Base-by-base conservation (phyloP, 2,888 invertebrate species). In the Oscheius sp. region DNA sequence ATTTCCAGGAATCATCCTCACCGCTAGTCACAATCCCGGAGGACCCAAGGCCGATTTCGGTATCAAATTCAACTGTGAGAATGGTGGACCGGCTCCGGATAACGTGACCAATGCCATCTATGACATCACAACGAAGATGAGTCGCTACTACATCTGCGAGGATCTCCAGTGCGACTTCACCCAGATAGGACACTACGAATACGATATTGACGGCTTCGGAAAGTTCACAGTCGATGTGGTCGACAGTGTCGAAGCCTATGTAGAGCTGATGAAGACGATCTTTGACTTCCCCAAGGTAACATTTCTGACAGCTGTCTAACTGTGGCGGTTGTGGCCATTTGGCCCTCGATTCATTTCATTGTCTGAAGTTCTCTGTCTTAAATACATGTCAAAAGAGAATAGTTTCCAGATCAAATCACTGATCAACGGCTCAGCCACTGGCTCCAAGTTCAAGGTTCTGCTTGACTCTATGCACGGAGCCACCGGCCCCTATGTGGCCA, bases 21-120 rank as follows among this genome's bases (percentile, higher is more conserved):
- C 99, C 0, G 99, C 99, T 0, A 96, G 96, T 21, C 99, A 99
- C 91, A 99, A 99, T 91, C 99, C 99, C 0, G 99, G 99, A 71
- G 99, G 99, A 50, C 95, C 95, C 7, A 93, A 96, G 89, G 94
- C 94, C 81, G 99, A 99, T 91, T 99, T 99, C 90, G 99, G 99
- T 68, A 97, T 99, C 87, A 99, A 99, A 91, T 99, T 95, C 91
- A 99, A 99, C 91, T 95, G 94, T 85, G 93, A 94, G 78, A 99
- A 99, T 90, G 99, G 99, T 71, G 99, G 93, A 0, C 97, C 99
- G 0, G 98, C 98, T 1, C 96, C 97, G 0, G 96, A 88, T 75
- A 72, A 78, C 51, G 88, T 89, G 29, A 98, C 98, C 9, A 93
- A 97, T 88, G 92, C 93, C 81, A 96, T 99, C 78, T 95, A 94